Conservation (phyloP, 2,888 invertebrate species). For the Orthosia cruda region DNA sequence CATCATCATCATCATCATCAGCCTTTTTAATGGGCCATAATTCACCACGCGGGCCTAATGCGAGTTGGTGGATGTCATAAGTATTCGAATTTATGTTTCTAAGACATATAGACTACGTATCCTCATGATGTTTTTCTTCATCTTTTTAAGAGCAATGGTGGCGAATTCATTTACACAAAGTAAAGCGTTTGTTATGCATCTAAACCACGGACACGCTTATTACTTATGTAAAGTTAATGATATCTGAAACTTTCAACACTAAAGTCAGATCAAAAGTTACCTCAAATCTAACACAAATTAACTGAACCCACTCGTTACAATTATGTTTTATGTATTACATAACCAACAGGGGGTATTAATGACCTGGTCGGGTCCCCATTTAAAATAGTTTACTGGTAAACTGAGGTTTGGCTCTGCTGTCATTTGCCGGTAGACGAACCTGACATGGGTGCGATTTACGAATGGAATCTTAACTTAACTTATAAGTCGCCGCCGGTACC, state of each 20-base stretch:
- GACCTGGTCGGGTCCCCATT: slow-evolving; percentile 29
- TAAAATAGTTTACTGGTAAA: slow-evolving; percentile 48
- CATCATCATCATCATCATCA: too few species aligned
- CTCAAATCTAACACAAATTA: slow-evolving; percentile 37
- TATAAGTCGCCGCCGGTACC: too few species aligned
- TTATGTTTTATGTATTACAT: slow-evolving; percentile 42
- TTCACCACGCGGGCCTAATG: too few species aligned
- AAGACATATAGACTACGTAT: too few species aligned
- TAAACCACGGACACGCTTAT: background rate
- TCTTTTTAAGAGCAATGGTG: too few species aligned
- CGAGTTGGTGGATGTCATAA: too few species aligned
- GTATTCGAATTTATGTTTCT: too few species aligned
- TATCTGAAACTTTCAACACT: background rate
- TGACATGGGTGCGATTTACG: slow-evolving; percentile 41
- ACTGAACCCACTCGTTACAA: slow-evolving; percentile 22
- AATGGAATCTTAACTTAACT: too few species aligned
- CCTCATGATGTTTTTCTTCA: too few species aligned
- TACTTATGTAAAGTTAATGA: background rate
- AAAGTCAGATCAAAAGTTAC: background rate
- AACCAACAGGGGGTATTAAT: slow-evolving; percentile 45
- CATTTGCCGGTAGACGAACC: slow-evolving; percentile 26
- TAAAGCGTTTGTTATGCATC: too few species aligned
- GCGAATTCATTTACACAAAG: too few species aligned
- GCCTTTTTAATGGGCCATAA: too few species aligned
- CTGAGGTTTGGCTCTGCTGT: slow-evolving; percentile 40